phyloP scores from a whole-genome alignment of 2,113 vertebrate species.

The Myotis yumanensis region DNA sequence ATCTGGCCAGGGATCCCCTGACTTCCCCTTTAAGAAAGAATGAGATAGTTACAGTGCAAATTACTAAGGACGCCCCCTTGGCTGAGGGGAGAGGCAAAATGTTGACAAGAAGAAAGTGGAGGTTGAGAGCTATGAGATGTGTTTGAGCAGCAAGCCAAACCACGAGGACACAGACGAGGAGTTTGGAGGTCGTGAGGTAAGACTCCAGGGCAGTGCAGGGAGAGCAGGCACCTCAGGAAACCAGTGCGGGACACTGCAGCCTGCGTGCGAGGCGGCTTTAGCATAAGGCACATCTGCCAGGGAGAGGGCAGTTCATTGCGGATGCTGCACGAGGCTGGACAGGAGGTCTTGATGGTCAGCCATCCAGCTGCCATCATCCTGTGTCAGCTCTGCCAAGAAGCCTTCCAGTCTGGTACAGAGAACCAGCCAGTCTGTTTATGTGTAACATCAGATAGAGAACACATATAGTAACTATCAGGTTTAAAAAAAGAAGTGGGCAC shows the following conservation, averaged over 20 bases:
- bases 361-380: background rate
- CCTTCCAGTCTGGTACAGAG: background rate
- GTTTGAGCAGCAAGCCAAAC: background rate
- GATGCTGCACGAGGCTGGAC: background rate
- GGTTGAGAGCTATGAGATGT: background rate
- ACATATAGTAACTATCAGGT: background rate
- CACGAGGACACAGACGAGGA: background rate
- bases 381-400: background rate
- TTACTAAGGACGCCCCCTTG: background rate
- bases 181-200: background rate
- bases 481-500: background rate
- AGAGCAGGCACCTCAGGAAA: background rate
- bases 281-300: background rate
- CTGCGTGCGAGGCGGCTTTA: background rate
- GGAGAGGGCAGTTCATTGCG: background rate
- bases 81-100: background rate
- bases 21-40: background rate
- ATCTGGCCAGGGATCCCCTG: background rate
- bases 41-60: background rate
- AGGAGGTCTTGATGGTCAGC: conserved; percentile 7
- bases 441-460: background rate
- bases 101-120: background rate
- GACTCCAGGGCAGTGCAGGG: background rate
- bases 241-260: background rate
- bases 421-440: background rate